Conservation (phyloP, 2,113 vertebrate species). For the Alligator sinensis region DNA sequence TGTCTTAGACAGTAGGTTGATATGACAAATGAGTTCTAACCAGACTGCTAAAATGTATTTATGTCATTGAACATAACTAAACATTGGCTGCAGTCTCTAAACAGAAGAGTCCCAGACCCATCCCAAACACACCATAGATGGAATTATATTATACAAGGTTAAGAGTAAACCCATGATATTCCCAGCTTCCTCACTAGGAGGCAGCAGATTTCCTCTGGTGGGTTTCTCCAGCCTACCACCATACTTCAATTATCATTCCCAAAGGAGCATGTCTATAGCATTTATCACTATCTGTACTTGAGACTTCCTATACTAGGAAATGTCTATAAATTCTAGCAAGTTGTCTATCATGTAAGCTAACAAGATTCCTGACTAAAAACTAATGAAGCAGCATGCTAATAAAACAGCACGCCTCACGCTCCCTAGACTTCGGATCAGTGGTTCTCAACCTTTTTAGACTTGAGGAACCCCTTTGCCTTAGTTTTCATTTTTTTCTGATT, state of each 20-base stretch:
- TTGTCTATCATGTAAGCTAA: neutral
- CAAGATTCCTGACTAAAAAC: neutral
- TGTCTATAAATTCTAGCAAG: neutral
- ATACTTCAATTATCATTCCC: neutral
- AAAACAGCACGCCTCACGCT: too few species aligned
- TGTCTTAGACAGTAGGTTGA: neutral
- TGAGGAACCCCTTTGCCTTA: too few species aligned
- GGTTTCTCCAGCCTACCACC: neutral
- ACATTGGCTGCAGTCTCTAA: neutral
- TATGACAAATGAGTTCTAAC: neutral
- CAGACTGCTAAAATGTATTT: neutral
- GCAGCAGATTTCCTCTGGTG: neutral
- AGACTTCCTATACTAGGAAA: neutral
- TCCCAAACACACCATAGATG: neutral
- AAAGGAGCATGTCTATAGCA: neutral
- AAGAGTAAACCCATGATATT: accelerated
- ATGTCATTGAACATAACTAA: neutral
- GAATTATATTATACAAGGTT: neutral
- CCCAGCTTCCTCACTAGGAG: neutral
- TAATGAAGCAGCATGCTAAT: accelerated
- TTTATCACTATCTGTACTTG: neutral
- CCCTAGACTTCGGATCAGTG: neutral
- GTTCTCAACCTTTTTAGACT: too few species aligned
- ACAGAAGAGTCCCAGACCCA: neutral
- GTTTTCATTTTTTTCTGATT: too few species aligned